phyloP scores from a whole-genome alignment of 53 echinoderm and acorn worm genomes.

The Echinometra lucunter region DNA sequence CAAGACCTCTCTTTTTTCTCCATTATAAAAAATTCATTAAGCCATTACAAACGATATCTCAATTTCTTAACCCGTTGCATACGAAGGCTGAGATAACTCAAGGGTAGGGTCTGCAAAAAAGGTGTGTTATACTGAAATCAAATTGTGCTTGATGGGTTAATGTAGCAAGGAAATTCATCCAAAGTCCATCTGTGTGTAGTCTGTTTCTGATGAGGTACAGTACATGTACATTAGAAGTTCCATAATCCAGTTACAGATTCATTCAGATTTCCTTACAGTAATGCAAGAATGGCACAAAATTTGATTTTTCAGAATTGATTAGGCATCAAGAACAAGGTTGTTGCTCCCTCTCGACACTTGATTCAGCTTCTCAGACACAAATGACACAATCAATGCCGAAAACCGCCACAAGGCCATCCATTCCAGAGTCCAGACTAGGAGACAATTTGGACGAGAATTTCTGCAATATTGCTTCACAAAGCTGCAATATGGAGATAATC shows the following conservation, averaged over 20 bases:
- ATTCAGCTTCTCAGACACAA: neutral
- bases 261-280: neutral
- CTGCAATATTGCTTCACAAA: neutral
- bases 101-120: no score
- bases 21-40: neutral
- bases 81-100: no score
- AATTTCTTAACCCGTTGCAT: neutral
- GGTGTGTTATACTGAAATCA: no score
- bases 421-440: neutral
- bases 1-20: slow-evolving; percentile 31
- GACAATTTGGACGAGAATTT: neutral
- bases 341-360: neutral
- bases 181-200: no score
- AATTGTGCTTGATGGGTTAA: no score
- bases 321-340: neutral
- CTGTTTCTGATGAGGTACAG: no score
- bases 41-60: neutral
- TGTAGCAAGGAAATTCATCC: no score
- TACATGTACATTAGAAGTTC: no score
- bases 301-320: neutral
- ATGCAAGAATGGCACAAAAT: neutral
- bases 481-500: slow-evolving; percentile 40
- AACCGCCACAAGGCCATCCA: neutral
- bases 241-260: no score
- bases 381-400: neutral